phyloP scores from a whole-genome alignment of 2,888 invertebrate species.

The Bombylius major region DNA sequence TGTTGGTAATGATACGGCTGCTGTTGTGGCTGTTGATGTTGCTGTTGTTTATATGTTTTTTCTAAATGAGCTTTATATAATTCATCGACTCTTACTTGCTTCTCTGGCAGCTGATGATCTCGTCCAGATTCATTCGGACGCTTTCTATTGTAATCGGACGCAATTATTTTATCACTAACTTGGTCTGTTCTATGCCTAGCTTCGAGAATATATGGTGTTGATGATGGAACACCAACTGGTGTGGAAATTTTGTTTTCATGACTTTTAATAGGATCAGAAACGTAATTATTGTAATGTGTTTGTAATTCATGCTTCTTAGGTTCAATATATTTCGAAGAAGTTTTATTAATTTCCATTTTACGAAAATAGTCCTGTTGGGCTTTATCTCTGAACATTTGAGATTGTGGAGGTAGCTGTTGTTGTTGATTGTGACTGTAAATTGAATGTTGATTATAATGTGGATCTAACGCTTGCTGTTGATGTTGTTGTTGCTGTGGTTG shows the following conservation, averaged over 20 bases:
- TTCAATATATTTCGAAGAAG: not conserved
- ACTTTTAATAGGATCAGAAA: not conserved
- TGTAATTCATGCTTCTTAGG: not conserved
- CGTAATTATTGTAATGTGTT: not conserved
- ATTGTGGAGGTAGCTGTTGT: not conserved
- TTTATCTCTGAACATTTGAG: not conserved
- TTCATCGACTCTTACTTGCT: conserved; percentile 10
- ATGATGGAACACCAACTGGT: conserved; percentile 1
- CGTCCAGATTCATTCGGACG: conserved; percentile 17
- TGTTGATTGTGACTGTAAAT: not conserved
- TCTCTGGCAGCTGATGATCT: conserved; percentile 9
- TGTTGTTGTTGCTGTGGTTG: not conserved
- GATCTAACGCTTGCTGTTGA: not conserved
- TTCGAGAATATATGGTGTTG: conserved; percentile 2
- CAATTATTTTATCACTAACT: not conserved
- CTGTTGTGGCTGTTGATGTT: conserved; percentile 11
- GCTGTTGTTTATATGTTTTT: conserved; percentile 8
- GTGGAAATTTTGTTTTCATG: not conserved
- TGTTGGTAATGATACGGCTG: not conserved
- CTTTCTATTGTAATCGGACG: conserved; percentile 8
- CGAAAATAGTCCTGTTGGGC: not conserved
- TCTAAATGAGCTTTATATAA: conserved; percentile 10
- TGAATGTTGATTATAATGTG: not conserved
- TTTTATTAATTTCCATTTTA: not conserved
- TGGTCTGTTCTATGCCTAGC: not conserved